phyloP scores from a whole-genome alignment of 2,113 vertebrate genomes.

The Coracopsis vasa region DNA sequence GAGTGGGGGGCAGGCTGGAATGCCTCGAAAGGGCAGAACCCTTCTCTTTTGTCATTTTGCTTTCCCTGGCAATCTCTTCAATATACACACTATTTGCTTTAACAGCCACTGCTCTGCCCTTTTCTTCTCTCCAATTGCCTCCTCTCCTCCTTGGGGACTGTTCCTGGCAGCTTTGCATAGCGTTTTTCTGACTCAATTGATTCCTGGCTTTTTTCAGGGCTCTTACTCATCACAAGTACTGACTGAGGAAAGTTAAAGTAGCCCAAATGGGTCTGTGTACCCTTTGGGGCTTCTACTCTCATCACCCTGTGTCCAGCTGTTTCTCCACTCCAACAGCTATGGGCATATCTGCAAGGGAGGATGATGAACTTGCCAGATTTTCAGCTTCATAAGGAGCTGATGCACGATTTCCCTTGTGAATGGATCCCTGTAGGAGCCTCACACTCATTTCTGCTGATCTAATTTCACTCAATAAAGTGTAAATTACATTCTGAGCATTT shows the following conservation, averaged over 20 bases:
- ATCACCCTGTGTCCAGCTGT: neutral
- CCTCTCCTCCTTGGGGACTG: constrained; percentile 4
- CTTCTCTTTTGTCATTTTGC: constrained; percentile 1
- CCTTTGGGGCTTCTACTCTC: neutral
- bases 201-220: neutral
- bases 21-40: constrained; percentile 10
- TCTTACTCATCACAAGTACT: neutral
- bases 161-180: constrained; percentile 22
- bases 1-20: constrained; percentile 63
- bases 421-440: constrained; percentile 5
- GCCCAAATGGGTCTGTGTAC: neutral
- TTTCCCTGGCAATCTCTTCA: constrained; percentile 22
- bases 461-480: constrained; percentile 57
- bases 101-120: constrained; percentile 16
- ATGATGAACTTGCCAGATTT: constrained; percentile 32
- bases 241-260: neutral
- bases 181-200: neutral
- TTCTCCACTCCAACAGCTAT: neutral
- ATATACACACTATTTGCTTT: neutral
- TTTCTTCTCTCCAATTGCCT: constrained; percentile 33
- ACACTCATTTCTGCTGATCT: constrained; percentile 31
- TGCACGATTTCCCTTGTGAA: constrained; percentile 35
- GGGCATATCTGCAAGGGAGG: neutral
- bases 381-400: constrained; percentile 36
- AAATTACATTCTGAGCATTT: constrained; percentile 33